Evolutionary conservation across 2,888 invertebrate species (phyloP), one percentile per base, ranked within the genome.

Genomic region (Cryptus armator): DNA sequence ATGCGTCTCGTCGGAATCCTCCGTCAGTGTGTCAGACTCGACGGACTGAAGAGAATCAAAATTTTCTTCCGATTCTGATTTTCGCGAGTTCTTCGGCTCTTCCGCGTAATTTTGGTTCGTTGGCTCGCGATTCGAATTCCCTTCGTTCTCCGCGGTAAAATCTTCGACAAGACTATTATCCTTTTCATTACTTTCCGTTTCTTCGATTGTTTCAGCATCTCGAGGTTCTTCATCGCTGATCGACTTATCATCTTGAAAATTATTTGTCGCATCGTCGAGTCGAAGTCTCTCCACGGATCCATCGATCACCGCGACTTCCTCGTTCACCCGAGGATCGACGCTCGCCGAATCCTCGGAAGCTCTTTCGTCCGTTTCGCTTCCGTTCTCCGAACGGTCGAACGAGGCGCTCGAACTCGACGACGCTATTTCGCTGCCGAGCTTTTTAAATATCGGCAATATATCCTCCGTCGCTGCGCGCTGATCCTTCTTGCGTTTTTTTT

Each of bases 21-120:
- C 93, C 29, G 93, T 93, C 70, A 93, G 66, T 3, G 93, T 93
- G 77, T 93, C 93, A 10, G 93, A 93, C 44, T 93, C 93, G 24
- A 93, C 88, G 12, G 93, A 94, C 56, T 93, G 93, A 2, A 94
- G 85, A 0, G 93, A 93, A 79, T 94, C 92, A 0, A 93, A 84
- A 76, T 93, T 93, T 32, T 91, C 91, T 44, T 93, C 93, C 2
- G 92, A 91, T 32, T 90, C 91, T 16, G 88, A 89, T 7, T 87
- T 84, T 1, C 84, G 24, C 24, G 24, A 24, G 24, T 24, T 90
- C 43, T 90, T 90, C 46, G 88, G 83, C 0, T 70, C 81, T 37
- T 81, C 67, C 3, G 14, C 67, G 14, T 24, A 19, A 59, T 81
- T 53, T n/a, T 67, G 19, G n/a, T 79, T 46, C 19, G n/a, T 44